Evolutionary conservation across 2,113 vertebrate species (phyloP).

Genomic region (Athene cunicularia): DNA sequence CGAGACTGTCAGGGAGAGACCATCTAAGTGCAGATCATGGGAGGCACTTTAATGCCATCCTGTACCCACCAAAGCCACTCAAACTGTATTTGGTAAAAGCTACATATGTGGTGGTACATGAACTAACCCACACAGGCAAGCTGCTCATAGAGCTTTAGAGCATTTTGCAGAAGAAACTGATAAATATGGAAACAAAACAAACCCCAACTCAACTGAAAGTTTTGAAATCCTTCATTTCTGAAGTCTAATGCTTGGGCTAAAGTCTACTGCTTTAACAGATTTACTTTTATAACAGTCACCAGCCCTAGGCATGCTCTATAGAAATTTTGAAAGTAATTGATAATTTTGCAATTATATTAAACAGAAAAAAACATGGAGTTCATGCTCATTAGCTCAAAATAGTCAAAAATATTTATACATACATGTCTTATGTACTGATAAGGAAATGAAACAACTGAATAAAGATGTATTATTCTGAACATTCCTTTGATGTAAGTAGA

Average conservation of each 20-base stretch:
- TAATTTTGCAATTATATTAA: background rate
- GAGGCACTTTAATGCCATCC: background rate
- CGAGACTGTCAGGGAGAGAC: background rate
- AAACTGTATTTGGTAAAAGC: background rate
- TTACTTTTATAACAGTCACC: background rate
- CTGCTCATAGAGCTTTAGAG: background rate
- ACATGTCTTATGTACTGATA: background rate
- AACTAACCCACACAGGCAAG: background rate
- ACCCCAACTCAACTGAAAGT: background rate
- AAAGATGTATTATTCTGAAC: background rate
- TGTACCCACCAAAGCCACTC: background rate
- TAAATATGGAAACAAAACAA: background rate
- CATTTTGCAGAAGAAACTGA: background rate
- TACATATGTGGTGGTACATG: background rate
- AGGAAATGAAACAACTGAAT: background rate
- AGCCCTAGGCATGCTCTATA: background rate
- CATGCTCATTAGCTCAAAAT: background rate
- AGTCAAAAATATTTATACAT: background rate
- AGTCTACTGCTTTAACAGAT: background rate
- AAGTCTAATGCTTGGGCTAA: background rate
- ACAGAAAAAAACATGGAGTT: background rate
- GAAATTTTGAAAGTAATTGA: background rate
- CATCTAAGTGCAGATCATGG: rapidly evolving
- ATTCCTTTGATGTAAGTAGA: background rate
- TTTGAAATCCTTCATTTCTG: background rate